Evolutionary conservation across 2,888 invertebrate genomes (phyloP), one percentile per base, ranked within the genome.

Genomic region (Aradus depressus): DNA sequence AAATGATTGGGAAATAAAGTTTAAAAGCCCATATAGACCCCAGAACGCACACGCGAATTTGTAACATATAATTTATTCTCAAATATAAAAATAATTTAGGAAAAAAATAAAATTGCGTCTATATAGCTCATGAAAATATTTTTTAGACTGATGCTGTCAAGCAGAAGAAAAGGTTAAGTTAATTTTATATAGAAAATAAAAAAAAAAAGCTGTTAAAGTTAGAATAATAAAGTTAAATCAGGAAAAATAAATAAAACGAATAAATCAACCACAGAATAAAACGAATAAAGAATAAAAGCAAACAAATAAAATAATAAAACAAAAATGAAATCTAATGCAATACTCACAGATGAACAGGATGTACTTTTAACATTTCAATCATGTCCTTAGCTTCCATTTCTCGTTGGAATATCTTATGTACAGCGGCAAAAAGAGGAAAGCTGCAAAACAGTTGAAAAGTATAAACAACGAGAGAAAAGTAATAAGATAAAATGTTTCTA

Each of bases 281-380:
- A 34, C 14, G 34, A 34, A 34, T 34, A 34, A 16, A 14, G 18
- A 34, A 34, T 34, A 34, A 4, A 34, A 34, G 18, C 18, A 18
- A 18, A 14, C 14, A 14, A 4, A 4, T 34, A 18, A 14, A 34
- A 34, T 16, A 18, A 18, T 16, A 34, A 16, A 16, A 16, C 34
- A 34, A 34, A 34, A 34, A 16, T 34, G 34, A 14, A 34, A 26
- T 12, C 4, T 14, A n/a, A 5, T 21, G 16, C 26, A 38, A n/a
- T 48, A 62, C 86, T 88, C 87, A 95, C 92, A 89, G 87, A 79
- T 96, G 95, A 71, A 93, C 93, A 23, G 96, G 96, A 69, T 96
- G 95, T 66, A 83, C 81, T 68, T 90, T 84, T 70, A 97, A 85
- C 71, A 88, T 89, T 66, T 90, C 82, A 63, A 97, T 87, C 69